A percentile compares a stretch with the other conserved stretches of the same genome.
phyloP scores from a whole-genome alignment of 2,797 vertebrate genomes.

The Moxostoma hubbsi region DNA sequence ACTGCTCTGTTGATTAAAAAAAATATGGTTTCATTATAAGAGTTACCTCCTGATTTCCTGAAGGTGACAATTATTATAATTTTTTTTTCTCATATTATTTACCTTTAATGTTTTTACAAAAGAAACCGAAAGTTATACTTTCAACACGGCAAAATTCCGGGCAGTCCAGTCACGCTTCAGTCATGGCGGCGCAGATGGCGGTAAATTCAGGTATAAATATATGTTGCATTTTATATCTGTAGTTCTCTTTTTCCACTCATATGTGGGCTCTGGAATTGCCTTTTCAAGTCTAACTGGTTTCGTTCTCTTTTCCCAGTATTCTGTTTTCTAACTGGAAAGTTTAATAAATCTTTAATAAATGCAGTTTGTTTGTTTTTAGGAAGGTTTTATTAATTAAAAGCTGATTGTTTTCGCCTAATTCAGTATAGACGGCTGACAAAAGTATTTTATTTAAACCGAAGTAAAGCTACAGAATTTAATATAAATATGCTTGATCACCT shows the following conservation, averaged over 20 bases:
- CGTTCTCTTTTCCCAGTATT: background rate
- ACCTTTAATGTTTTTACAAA: too few relatives aligned
- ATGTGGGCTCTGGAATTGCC: background rate
- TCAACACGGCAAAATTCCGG: slow-evolving; percentile 44
- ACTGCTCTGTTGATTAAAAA: too few relatives aligned
- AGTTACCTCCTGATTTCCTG: too few relatives aligned
- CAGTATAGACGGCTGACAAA: background rate
- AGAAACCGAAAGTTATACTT: slow-evolving; percentile 29
- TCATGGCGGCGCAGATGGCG: slow-evolving; percentile 97
- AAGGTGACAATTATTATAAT: too few relatives aligned
- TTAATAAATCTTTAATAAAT: background rate
- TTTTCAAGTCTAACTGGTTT: background rate
- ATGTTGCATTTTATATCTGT: slow-evolving; percentile 11
- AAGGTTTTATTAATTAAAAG: background rate
- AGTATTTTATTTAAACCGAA: background rate
- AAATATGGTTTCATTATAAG: too few relatives aligned
- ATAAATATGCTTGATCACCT: background rate
- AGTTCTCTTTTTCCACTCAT: slow-evolving; percentile 19
- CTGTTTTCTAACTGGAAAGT: background rate
- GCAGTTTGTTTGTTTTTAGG: background rate
- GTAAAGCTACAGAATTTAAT: background rate
- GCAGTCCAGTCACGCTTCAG: slow-evolving; percentile 23
- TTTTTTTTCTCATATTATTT: too few relatives aligned
- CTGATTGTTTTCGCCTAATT: too few relatives aligned
- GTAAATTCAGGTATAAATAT: slow-evolving; percentile 89